A percentile compares a stretch with the other conserved stretches of the same genome.
Evolutionary conservation across 1,140 invertebrate genomes (phyloP).

Genomic region (Lysiphlebus fabarum): DNA sequence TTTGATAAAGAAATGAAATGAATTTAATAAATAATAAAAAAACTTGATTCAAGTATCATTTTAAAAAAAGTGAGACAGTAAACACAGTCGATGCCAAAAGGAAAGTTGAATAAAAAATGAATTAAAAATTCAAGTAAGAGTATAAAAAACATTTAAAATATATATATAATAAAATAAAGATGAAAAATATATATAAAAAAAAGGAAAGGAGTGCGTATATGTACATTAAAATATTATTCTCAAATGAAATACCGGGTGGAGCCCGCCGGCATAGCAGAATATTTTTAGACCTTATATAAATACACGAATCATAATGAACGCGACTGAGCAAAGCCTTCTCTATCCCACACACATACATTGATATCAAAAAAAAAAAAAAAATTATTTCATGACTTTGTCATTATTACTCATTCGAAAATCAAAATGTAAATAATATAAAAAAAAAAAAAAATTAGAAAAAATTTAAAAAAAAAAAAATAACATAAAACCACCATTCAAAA

Average conservation of each 20-base stretch:
- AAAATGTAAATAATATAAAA: slow-evolving; percentile 10
- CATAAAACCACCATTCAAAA: no score
- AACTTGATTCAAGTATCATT: no score
- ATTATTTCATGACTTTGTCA: slow-evolving; percentile 10
- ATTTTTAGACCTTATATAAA: slow-evolving; percentile 58
- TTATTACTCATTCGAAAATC: slow-evolving; percentile 7
- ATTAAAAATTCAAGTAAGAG: slow-evolving; percentile 10
- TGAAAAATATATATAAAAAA: slow-evolving; percentile 22
- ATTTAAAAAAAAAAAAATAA: slow-evolving; percentile 5
- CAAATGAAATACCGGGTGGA: slow-evolving; percentile 57
- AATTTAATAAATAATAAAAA: no score
- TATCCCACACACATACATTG: slow-evolving; percentile 14
- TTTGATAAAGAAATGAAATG: no score
- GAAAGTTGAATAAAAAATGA: slow-evolving; percentile 7
- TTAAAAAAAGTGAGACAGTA: background rate
- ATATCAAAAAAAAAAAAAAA: slow-evolving; percentile 15
- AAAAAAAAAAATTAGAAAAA: slow-evolving; percentile 4
- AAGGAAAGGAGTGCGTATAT: slow-evolving; percentile 27
- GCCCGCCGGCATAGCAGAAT: slow-evolving; percentile 52
- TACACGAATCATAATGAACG: slow-evolving; percentile 57
- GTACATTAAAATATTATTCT: slow-evolving; percentile 58
- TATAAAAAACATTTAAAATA: slow-evolving; percentile 6
- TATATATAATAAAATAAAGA: slow-evolving; percentile 15
- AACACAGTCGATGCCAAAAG: background rate
- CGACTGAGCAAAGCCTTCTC: slow-evolving; percentile 25